Conservation (phyloP, 2,113 vertebrate genomes). For the Oreocharis arfaki region DNA sequence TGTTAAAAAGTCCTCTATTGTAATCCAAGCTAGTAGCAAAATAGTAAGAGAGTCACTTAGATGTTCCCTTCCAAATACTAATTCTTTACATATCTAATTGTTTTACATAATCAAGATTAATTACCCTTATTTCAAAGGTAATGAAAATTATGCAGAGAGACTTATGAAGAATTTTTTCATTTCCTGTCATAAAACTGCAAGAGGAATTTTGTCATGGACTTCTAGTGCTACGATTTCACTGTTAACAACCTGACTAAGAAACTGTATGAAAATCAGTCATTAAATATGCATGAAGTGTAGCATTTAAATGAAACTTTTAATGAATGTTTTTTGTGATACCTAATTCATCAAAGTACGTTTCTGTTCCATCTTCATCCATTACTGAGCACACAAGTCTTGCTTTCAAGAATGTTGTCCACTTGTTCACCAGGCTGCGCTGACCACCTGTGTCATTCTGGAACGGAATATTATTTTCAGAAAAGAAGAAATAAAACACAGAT, state of each 20-base stretch:
- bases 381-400: slow-evolving; percentile 95
- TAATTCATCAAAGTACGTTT: slow-evolving; percentile 95
- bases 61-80: neutral
- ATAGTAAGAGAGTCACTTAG: neutral
- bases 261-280: neutral
- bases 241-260: neutral
- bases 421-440: slow-evolving; percentile 95
- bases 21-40: neutral
- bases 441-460: slow-evolving; percentile 95
- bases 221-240: neutral
- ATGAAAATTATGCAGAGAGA: neutral
- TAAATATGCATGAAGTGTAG: neutral
- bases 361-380: slow-evolving; percentile 91
- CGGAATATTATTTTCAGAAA: slow-evolving; percentile 18
- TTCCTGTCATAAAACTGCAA: neutral
- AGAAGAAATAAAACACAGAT: neutral
- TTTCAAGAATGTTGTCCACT: slow-evolving; percentile 97
- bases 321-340: slow-evolving; percentile 68
- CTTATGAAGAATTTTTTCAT: neutral
- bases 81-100: neutral
- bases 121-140: neutral
- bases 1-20: neutral
- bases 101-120: neutral
- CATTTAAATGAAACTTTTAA: neutral
- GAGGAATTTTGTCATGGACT: neutral